Evolutionary conservation across 2,888 invertebrate genomes (phyloP), one percentile per base, ranked within the genome.

Genomic region (Selenia dentaria): DNA sequence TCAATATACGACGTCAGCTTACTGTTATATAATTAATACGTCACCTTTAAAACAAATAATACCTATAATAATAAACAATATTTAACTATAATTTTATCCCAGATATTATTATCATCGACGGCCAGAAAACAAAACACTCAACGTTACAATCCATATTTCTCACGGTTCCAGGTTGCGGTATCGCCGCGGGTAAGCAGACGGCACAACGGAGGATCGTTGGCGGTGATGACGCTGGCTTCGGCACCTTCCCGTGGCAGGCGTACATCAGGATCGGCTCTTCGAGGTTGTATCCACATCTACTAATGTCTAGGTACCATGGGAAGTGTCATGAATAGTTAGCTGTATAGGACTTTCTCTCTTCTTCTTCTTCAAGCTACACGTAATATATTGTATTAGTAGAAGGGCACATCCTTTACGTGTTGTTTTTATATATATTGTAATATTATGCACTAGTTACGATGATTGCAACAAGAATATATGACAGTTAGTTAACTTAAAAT

Each of bases 231-330:
- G 97, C 98, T 0, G 97, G 97, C 32, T 98, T 98, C 79, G 97
- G 97, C 11, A 96, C 96, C 49, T 98, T 98, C 75, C 98, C 98
- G 13, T 98, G 98, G 98, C 97, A 97, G 90, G 97, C 97, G 0
- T 98, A 98, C 84, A 98, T 98, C 70, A 92, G 97, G 73, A 97
- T 98, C 48, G 97, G 97, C 53, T 97, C 97, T 28, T 97, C 97
- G 63, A 93, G 95, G 95, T 94, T 48, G 47, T 48, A 48, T 33
- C 34, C 32, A 39, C 42, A 37, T 16, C 29, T 52, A 20, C 37
- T 39, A 31, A 12, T 40, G 8, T 29, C 41, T 45, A 41, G 33
- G 37, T 49, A 43, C 43, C 18, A 32, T 11, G 13, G 6, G 27
- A 27, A 27, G 27, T 12, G 22, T 9, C 22, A 8, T 22, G 22